Base-by-base conservation (phyloP, 2,888 invertebrate genomes). In the Drosophila prolongata region DNA sequence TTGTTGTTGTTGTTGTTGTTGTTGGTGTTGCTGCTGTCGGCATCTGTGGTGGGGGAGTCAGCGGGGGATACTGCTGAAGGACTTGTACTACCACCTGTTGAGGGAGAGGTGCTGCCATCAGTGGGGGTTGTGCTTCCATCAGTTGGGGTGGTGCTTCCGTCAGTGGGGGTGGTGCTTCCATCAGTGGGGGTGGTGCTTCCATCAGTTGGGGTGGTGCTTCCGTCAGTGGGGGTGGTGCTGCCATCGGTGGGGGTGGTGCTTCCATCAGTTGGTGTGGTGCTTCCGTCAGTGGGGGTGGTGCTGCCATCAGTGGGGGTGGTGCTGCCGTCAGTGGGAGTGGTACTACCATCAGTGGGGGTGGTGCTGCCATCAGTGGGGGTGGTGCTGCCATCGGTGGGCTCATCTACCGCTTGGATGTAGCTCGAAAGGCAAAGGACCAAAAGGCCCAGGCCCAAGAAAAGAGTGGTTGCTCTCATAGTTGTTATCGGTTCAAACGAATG, bases 361-460 rank as follows among this genome's bases (percentile, higher is more conserved):
- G 52, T 53, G 30, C 38, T 38, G 0, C 38, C 38, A 14, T 38
- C 38, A 14, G 38, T n/a, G n/a, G 38, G 38, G 6, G 38, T 38
- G 40, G 40, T 40, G 40, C 40, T 40, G 8, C 40, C 40, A 14
- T 40, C 40, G 8, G 46, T 46, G n/a, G 59, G 24, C 0, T 61
- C 60, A 5, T 61, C 61, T 4, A 9, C 38, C 6, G 38, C 65
- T 1, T 11, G 9, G 10, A 16, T 62, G 30, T 19, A 34, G 19
- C 38, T 40, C 13, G 65, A 40, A 19, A 64, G 24, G 38, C 65
- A 61, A 11, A 61, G 24, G 34, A 46, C 65, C 30, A 46, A 24
- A n/a, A 61, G 46, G 61, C 44, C 65, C 4, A 61, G 65, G 65
- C 61, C 65, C 34, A 61, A 34, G 13, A 61, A 65, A 6, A 61